Conservation (phyloP, 2,797 vertebrate species). For the Poeciliopsis infans region DNA sequence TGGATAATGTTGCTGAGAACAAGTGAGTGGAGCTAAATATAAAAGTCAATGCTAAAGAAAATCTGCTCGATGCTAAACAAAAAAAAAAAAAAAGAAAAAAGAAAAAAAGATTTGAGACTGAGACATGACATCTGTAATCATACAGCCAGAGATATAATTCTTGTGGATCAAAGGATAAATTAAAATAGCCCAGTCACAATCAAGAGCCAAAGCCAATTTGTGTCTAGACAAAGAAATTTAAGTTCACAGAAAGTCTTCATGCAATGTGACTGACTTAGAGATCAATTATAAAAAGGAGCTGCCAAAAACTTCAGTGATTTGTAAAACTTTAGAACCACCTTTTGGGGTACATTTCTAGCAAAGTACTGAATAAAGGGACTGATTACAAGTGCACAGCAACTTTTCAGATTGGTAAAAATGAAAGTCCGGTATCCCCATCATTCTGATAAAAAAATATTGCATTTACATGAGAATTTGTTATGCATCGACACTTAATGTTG, state of each 20-base stretch:
- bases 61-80: neutral
- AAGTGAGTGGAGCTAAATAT: neutral
- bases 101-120: neutral
- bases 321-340: neutral
- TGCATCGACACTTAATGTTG: neutral
- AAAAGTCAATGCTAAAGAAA: neutral
- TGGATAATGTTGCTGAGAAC: neutral
- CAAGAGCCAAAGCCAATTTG: neutral
- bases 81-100: neutral
- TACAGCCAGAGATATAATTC: neutral
- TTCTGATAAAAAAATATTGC: conserved; percentile 1
- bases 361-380: neutral
- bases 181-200: neutral
- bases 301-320: neutral
- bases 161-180: neutral
- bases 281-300: neutral
- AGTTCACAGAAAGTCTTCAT: neutral
- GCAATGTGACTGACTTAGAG: neutral
- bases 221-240: neutral
- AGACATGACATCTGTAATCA: neutral
- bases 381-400: neutral
- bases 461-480: neutral
- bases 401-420: neutral
- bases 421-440: neutral
- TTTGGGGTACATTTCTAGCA: neutral